Conservation (phyloP, 2,888 invertebrate species). For the Oeneis ivallda region DNA sequence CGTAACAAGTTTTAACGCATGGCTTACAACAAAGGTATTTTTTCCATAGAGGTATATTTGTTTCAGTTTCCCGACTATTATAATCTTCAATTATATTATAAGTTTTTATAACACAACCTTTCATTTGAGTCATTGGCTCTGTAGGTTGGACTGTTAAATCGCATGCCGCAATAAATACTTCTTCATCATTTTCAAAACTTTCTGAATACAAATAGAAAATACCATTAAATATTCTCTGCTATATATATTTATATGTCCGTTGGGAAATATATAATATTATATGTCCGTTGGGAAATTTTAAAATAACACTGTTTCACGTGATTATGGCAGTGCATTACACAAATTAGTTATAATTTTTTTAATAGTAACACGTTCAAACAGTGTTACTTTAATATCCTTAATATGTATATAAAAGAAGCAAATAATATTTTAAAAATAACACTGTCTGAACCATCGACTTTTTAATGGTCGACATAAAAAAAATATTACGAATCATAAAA, state of each 20-base stretch:
- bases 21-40: constrained; percentile 54
- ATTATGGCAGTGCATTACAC: constrained; percentile 57
- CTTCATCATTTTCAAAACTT: constrained; percentile 51
- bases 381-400: constrained; percentile 55
- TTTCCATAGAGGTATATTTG: constrained; percentile 51
- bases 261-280: too few species aligned
- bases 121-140: constrained; percentile 48
- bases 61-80: constrained; percentile 38
- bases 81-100: constrained; percentile 45
- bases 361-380: constrained; percentile 53
- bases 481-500: background rate
- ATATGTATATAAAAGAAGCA: constrained; percentile 7
- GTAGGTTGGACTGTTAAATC: constrained; percentile 56
- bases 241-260: background rate
- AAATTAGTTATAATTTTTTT: constrained; percentile 36
- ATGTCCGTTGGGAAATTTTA: constrained; percentile 29
- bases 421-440: constrained; percentile 30
- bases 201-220: constrained; percentile 46
- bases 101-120: constrained; percentile 59
- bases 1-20: constrained; percentile 49
- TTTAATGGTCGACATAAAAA: background rate
- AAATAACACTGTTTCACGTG: constrained; percentile 61
- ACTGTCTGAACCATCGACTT: constrained; percentile 29
- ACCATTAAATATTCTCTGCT: constrained; percentile 8
- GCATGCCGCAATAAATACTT: constrained; percentile 60